Base-by-base conservation (phyloP, 2,888 invertebrate species). In the Dynastes maya region DNA sequence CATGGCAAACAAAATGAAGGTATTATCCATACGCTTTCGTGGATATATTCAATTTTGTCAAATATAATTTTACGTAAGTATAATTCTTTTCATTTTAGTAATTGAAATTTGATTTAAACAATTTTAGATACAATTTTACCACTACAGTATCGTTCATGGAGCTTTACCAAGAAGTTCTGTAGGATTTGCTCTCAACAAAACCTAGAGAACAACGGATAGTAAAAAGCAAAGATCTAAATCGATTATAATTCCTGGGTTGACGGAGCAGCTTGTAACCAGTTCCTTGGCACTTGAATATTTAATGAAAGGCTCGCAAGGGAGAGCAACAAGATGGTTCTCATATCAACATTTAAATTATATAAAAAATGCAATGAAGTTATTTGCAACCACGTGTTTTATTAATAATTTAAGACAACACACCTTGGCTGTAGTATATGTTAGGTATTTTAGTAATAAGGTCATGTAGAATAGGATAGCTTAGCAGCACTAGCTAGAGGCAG, bases 131-230 rank as follows among this genome's bases (percentile, higher is more conserved):
- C 83, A 90, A 91, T 64, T 96, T 94, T 84, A 91, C 90, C 83
- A 91, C 96, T 0, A 91, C 91, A 51, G 96, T 96, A 0, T 95
- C 96, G 0, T 97, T 97, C 85, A 93, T 97, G 90, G 97, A 97
- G 88, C 88, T 97, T 0, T 97, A 98, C 85, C 96, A 97, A 84
- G 98, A 98, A 87, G 94, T 95, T 81, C 90, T 98, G 0, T 95
- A 93, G 82, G 98, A 98, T 88, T 89, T 98, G 9, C 89, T 98
- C 2, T 92, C 94, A 0, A 89, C 91, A 0, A 92, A 93, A 81
- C 90, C 92, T 27, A 89, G 94, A 8, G 94, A 92, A 16, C 93
- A 95, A 83, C 94, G 94, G 83, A 88, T 93, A 53, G 92, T 97
- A 1, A 95, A 95, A 78, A 94, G 98, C 45, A 90, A 97, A 67